These are phyloP conservation scores for Aptenodytes forsteri DNA, from an alignment of 2,113 vertebrate species.

Conservation along the genomic window DNA sequence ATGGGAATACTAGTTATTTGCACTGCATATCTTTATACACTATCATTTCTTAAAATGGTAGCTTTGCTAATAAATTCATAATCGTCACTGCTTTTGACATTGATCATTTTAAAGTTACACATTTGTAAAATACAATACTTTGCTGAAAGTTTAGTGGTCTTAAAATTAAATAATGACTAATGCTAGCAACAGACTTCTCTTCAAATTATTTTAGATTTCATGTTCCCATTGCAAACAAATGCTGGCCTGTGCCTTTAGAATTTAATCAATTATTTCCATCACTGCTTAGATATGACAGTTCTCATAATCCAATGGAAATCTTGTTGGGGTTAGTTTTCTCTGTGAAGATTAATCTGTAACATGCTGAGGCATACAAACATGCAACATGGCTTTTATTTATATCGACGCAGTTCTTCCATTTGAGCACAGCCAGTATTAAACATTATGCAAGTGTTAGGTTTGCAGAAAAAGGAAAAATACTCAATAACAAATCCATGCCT, in stretches of 20 bases:
- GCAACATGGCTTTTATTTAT: not conserved
- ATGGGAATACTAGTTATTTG: not conserved
- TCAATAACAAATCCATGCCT: not conserved
- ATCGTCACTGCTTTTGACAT: not conserved
- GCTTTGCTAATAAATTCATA: not conserved
- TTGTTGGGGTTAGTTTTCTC: not conserved
- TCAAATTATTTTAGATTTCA: not conserved
- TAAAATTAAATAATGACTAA: not conserved
- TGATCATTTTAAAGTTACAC: not conserved
- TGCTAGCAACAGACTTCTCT: not conserved
- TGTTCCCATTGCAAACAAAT: not conserved
- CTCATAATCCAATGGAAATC: not conserved
- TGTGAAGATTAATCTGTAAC: not conserved
- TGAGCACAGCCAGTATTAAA: not conserved
- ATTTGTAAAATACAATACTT: not conserved
- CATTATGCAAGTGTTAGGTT: not conserved
- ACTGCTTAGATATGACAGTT: not conserved
- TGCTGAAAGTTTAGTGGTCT: not conserved
- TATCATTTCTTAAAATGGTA: not conserved
- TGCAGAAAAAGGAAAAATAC: not conserved
- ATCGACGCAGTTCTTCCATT: not conserved
- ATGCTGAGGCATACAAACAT: not conserved
- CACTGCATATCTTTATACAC: not conserved
- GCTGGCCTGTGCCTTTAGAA: not conserved
- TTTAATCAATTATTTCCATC: not conserved